Base-by-base conservation (phyloP, 2,797 vertebrate species). In the Geotrypetes seraphini region DNA sequence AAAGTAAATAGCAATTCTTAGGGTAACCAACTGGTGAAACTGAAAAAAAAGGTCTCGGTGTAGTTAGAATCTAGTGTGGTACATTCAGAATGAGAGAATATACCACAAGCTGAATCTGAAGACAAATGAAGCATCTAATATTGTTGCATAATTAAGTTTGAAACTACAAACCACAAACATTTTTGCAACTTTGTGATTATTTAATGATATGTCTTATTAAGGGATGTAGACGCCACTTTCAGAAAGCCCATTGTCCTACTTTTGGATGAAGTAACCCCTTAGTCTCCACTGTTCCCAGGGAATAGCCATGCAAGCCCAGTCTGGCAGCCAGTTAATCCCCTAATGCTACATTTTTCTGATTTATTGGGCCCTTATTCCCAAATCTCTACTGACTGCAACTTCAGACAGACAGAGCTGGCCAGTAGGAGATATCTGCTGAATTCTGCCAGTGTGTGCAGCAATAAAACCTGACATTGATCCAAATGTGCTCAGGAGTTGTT, bases 401-500 rank as follows among this genome's bases (percentile, higher is more conserved):
- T 35, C 45, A 27, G 50, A 53, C 46, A 40, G 38, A 42, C 39
- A 3, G 40, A 40, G 22, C 32, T 34, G 15, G 16, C 5, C 57
- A 52, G 8, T 39, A 58, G 41, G 48, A 55, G 46, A 26, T 52
- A 54, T 57, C 25, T 32, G 10, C 19, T 53, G 60, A 21, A 38
- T 54, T 30, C 48, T 63, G 46, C 21, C 21, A n/a, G 24, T 43
- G 31, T 47, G 61, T 55, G 38, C 50, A 63, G 57, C 47, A 31
- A 11, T 49, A 28, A 53, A 54, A 14, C 19, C 28, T 3, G 6
- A 31, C 49, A 13, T n/a, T 16, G 26, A 52, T 67, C 52, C 54
- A 67, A 55, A 65, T 56, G 32, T 2, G 38, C 44, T 44, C 54
- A 60, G 44, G 61, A 50, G 66, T 53, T 57, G 35, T 33, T 46